phyloP scores from a whole-genome alignment of 2,888 invertebrate genomes.

The Napeogenes inachia region DNA sequence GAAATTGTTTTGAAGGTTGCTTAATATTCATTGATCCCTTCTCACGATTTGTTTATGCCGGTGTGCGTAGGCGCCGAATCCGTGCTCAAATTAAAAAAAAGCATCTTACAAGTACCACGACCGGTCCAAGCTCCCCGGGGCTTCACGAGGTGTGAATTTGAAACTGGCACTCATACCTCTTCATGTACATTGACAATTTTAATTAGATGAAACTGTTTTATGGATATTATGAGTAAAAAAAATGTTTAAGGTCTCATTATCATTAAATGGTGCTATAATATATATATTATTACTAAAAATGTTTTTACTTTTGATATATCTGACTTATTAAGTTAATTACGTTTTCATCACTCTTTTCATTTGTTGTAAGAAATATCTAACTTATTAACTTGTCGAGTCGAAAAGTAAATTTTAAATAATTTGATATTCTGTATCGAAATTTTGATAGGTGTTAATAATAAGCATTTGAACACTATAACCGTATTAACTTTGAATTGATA shows the following conservation, averaged over 20 bases:
- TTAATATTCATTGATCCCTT: constrained; percentile 73
- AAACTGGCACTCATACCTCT: constrained; percentile 50
- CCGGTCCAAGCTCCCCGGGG: constrained; percentile 58
- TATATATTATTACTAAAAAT: no score
- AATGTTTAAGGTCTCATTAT: background rate
- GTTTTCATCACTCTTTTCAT: no score
- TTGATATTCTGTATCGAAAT: constrained; percentile 21
- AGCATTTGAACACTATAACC: constrained; percentile 15
- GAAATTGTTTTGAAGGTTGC: constrained; percentile 66
- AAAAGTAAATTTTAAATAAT: constrained; percentile 24
- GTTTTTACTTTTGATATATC: background rate
- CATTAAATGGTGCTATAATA: no score
- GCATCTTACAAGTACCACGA: constrained; percentile 33
- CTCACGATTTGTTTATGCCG: constrained; percentile 69
- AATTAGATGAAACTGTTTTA: constrained; percentile 33
- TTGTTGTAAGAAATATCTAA: background rate
- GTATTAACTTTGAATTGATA: constrained; percentile 23
- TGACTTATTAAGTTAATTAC: background rate
- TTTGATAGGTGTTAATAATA: constrained; percentile 35
- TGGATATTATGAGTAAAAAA: constrained; percentile 17
- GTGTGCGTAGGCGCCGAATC: constrained; percentile 52
- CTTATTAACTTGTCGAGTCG: constrained; percentile 16
- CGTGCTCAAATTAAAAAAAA: constrained; percentile 56
- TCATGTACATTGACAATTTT: constrained; percentile 52
- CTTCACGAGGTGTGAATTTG: constrained; percentile 66